Conservation (phyloP, 2,113 vertebrate genomes). For the Chaetorhynchus papuensis region DNA sequence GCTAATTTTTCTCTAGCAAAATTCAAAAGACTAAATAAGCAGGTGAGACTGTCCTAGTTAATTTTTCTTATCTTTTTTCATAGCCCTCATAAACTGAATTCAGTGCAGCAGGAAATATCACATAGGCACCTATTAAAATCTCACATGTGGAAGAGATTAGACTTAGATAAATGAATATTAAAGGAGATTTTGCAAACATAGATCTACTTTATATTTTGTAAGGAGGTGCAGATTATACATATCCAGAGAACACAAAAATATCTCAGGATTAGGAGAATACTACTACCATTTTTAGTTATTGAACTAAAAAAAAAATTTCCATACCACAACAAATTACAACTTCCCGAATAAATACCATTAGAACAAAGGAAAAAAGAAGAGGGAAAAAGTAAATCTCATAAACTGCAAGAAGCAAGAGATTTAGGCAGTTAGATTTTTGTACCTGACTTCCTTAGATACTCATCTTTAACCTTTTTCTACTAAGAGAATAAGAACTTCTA, state of each 20-base stretch:
- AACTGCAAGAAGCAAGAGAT: neutral
- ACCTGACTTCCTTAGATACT: rapidly evolving
- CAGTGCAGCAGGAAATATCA: neutral
- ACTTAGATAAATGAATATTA: neutral
- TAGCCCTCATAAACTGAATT: neutral
- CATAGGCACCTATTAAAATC: neutral
- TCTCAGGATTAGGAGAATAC: neutral
- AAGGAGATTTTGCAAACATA: neutral
- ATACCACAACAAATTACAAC: neutral
- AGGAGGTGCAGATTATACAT: neutral
- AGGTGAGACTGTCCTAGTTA: rapidly evolving
- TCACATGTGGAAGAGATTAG: neutral
- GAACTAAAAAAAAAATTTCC: neutral
- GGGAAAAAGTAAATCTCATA: rapidly evolving
- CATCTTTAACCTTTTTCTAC: rapidly evolving
- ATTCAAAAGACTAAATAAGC: neutral
- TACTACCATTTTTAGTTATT: neutral
- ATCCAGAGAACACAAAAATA: neutral
- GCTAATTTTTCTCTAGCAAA: neutral
- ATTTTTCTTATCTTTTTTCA: neutral
- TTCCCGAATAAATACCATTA: neutral
- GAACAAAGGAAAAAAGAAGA: rapidly evolving
- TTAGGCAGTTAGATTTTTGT: neutral
- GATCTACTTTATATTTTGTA: neutral
- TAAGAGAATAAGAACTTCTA: neutral